A percentile compares a stretch with the other conserved stretches of the same genome.
phyloP scores from a whole-genome alignment of 2,797 vertebrate species.

The Chaenodraco wilsoni region DNA sequence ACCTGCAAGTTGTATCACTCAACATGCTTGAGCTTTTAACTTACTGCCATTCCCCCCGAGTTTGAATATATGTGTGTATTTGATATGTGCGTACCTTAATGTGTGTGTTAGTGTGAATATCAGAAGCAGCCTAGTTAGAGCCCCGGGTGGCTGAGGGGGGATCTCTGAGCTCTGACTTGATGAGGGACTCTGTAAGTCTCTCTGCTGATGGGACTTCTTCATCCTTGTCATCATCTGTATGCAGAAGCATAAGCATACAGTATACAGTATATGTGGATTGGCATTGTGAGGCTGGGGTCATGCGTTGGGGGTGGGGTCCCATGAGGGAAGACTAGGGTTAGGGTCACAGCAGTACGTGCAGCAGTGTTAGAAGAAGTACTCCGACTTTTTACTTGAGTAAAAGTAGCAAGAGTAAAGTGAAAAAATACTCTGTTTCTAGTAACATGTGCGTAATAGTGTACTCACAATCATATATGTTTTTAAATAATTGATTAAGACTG shows the following conservation, averaged over 20 bases:
- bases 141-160: conserved; percentile 35
- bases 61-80: conserved; percentile 10
- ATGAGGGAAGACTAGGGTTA: conserved; percentile 27
- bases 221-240: conserved; percentile 55
- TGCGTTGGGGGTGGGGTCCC: neutral
- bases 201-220: conserved; percentile 30
- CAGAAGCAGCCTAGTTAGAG: conserved; percentile 27
- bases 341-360: too few species aligned
- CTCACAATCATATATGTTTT: too few species aligned
- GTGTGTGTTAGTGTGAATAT: conserved; percentile 23
- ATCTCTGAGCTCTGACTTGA: conserved; percentile 51
- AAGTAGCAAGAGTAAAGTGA: too few species aligned
- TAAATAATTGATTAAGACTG: too few species aligned
- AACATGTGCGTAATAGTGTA: too few species aligned
- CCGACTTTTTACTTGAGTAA: too few species aligned
- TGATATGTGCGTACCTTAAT: neutral
- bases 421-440: too few species aligned
- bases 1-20: conserved; percentile 19
- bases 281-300: too few species aligned
- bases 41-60: conserved; percentile 13
- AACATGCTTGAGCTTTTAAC: conserved; percentile 26
- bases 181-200: conserved; percentile 46
- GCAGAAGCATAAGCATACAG: too few species aligned
- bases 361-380: too few species aligned
- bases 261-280: too few species aligned